Evolutionary conservation across 2,888 invertebrate genomes (phyloP).

Genomic region (Papilio demoleus): DNA sequence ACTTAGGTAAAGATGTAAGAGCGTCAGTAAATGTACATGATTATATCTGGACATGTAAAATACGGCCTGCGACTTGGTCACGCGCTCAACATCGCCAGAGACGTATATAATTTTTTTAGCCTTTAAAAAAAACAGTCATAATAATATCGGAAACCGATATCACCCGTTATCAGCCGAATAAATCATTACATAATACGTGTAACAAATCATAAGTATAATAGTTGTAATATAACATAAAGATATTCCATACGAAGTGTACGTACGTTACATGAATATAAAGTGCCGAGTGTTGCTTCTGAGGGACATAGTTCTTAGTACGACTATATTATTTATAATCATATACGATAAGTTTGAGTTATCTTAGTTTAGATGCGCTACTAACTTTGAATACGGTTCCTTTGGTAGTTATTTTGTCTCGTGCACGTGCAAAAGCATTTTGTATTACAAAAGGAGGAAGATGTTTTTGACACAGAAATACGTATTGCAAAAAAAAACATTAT

Average conservation of each 20-base stretch:
- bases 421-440: background rate
- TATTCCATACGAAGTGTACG: constrained; percentile 33
- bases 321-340: constrained; percentile 31
- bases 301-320: constrained; percentile 16
- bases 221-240: constrained; percentile 36
- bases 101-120: too few relatives aligned
- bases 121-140: constrained; percentile 13
- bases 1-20: too few relatives aligned
- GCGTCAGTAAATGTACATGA: too few relatives aligned
- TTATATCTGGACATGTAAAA: too few relatives aligned
- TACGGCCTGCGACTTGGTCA: too few relatives aligned
- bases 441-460: too few relatives aligned
- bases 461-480: too few relatives aligned
- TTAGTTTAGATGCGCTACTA: constrained; percentile 8
- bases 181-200: constrained; percentile 47
- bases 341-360: constrained; percentile 17
- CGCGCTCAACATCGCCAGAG: too few relatives aligned
- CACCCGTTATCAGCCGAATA: constrained; percentile 28
- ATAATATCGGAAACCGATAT: constrained; percentile 43
- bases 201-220: constrained; percentile 44
- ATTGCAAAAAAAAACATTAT: too few relatives aligned
- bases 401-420: background rate
- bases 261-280: constrained; percentile 33
- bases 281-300: constrained; percentile 9
- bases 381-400: constrained; percentile 10